Evolutionary conservation across 2,888 invertebrate genomes (phyloP), one percentile per base, ranked within the genome.

Genomic region (Resseliella maxima): DNA sequence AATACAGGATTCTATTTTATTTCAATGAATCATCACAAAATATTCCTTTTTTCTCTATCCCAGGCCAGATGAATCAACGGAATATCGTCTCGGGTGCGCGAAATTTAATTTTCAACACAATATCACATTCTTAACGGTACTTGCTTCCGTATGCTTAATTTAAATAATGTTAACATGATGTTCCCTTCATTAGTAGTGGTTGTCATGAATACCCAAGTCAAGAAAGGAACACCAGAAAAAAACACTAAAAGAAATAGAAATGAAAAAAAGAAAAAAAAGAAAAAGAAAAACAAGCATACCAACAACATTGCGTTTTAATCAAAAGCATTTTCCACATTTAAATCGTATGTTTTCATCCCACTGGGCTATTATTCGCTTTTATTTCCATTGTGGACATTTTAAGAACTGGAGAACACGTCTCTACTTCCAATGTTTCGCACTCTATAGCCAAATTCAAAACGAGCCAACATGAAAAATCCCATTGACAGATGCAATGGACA

Each of bases 81-180:
- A n/a, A n/a, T n/a, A n/a, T n/a, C n/a, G n/a, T n/a, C n/a, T n/a
- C n/a, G 41, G 12, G 5, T 41, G 12, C 41, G 5, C 41, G 41
- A 41, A 41, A 8, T 41, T 41, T 41, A 50, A 18, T 18, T 15
- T 50, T 18, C 2, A 50, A 50, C 18, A 72, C 35, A 72, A 72
- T 31, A 59, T 27, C 31, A 31, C 31, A 31, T 72, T 72, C 72
- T 24, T 59, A 3, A 3, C 12, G 21, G 2, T 50, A 12, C 12
- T 27, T 3, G 10, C 15, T n/a, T 24, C 1, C 27, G 59, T 15
- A 18, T 15, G 15, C 31, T 12, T 15, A 1, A 72, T 72, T 72
- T 72, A 31, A 72, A 31, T 72, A 31, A 31, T 72, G 31, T 72
- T 72, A 72, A 72, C 59, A 59, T 59, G 59, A 27, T 72, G 72